Percentiles rank a stretch among this genome's conserved stretches.
These are phyloP conservation scores for Yponomeuta evonymella DNA, from an alignment of 2,888 invertebrate species.

Conservation along the genomic window DNA sequence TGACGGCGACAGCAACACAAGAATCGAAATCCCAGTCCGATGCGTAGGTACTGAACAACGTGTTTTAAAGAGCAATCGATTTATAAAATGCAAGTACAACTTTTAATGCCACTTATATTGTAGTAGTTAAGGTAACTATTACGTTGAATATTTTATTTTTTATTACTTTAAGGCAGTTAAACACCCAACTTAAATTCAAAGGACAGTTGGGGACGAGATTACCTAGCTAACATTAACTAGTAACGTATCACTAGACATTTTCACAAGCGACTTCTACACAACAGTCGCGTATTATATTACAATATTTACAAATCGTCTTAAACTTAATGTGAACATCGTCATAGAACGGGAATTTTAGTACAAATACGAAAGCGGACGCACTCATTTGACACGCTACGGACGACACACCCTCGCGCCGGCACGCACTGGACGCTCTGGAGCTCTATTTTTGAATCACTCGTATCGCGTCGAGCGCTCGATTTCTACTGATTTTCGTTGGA, in stretches of 20 bases:
- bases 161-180: slow-evolving; percentile 75
- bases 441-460: too few species aligned
- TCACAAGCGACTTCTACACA: slow-evolving; percentile 69
- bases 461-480: too few species aligned
- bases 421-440: not conserved
- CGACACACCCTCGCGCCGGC: not conserved
- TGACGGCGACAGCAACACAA: not conserved
- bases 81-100: slow-evolving; percentile 13
- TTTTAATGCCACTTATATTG: slow-evolving; percentile 51
- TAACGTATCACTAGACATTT: slow-evolving; percentile 70
- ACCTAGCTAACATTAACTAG: slow-evolving; percentile 74
- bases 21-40: not conserved
- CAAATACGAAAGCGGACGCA: slow-evolving; percentile 60
- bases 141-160: slow-evolving; percentile 46
- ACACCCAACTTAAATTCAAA: slow-evolving; percentile 73
- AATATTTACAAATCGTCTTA: slow-evolving; percentile 72
- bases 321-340: slow-evolving; percentile 50
- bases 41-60: not conserved
- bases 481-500: too few species aligned
- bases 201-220: slow-evolving; percentile 74
- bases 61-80: not conserved
- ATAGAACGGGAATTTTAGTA: slow-evolving; percentile 40
- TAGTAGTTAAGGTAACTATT: slow-evolving; percentile 68
- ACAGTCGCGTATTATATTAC: slow-evolving; percentile 68
- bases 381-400: slow-evolving; percentile 29